Evolutionary conservation across 2,797 vertebrate genomes (phyloP), one percentile per base, ranked within the genome.

Genomic region (Sebastes iracundus): DNA sequence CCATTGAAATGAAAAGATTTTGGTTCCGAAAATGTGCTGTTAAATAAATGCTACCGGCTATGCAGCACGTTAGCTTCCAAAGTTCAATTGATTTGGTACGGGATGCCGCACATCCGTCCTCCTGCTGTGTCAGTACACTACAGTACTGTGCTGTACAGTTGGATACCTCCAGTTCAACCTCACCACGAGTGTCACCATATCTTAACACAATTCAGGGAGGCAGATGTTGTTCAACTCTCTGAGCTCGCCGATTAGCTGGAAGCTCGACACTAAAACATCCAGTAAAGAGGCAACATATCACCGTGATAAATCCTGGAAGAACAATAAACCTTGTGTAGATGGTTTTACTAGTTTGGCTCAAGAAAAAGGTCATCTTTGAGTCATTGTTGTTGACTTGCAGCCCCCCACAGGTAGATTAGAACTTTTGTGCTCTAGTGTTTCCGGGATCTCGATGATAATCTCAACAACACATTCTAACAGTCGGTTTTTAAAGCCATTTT

Each of bases 401-500:
- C 16, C 10, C 49, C 42, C 18, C 12, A 56, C 16, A 58, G 22
- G 53, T 18, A 35, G 38, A 59, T 7, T 2, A 52, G 33, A 33
- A 8, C 23, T 52, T 42, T 52, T 69, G 33, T 46, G 53, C 61
- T 64, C 0, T 11, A 18, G 32, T 56, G 53, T 62, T 33, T 64
- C 27, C 28, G 10, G 28, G 32, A 64, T 72, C 62, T 66, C 13
- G 38, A 0, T 30, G 12, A 23, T 32, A 60, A 60, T 69, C 22
- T 60, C 7, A 28, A 77, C 25, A n/a, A 53, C n/a, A 32, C 7
- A 14, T 53, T 59, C 30, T 28, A 62, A n/a, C 22, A 56, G 23
- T 7, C 1, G 4, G 5, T 73, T 76, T 72, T 60, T 66, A 46
- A 80, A 78, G 49, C 63, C 10, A 18, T 80, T 81, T 42, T 88